phyloP scores from a whole-genome alignment of 1,140 invertebrate genomes.

The Drosophila gunungcola region DNA sequence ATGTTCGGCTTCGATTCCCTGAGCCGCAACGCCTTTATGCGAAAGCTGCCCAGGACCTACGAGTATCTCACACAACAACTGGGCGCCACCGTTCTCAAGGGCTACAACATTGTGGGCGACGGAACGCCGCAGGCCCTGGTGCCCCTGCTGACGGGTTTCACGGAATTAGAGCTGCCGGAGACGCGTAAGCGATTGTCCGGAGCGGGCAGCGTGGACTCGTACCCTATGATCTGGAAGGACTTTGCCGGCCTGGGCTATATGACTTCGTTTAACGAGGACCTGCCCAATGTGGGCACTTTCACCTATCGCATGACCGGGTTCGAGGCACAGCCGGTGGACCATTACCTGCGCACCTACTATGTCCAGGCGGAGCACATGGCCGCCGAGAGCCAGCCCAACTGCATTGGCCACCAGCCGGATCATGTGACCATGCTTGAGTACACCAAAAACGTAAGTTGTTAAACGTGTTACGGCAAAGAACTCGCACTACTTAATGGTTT shows the following conservation, averaged over 20 bases:
- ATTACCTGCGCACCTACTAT: conserved; percentile 95
- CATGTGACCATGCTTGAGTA: conserved; percentile 89
- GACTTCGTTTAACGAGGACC: conserved; percentile 94
- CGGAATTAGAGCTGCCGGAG: conserved; percentile 94
- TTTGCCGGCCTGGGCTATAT: conserved; percentile 90
- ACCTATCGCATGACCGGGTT: conserved; percentile 97
- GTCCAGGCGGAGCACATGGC: conserved; percentile 85
- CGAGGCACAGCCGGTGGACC: conserved; percentile 92
- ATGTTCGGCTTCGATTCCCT: conserved; percentile 97
- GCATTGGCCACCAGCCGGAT: conserved; percentile 91
- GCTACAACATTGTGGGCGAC: conserved; percentile 97
- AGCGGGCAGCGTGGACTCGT: conserved; percentile 89
- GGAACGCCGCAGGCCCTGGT: conserved; percentile 97
- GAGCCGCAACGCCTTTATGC: conserved; percentile 93
- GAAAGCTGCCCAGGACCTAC: conserved; percentile 93
- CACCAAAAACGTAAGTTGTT: conserved; percentile 87
- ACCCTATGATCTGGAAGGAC: conserved; percentile 94
- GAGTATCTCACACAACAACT: conserved; percentile 90
- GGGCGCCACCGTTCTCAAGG: conserved; percentile 90
- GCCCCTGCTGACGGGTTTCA: conserved; percentile 95
- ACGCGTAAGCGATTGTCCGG: conserved; percentile 90
- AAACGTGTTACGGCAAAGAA: not conserved
- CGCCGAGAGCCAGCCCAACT: conserved; percentile 87
- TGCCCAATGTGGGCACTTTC: conserved; percentile 93
- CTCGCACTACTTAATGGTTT: conserved; percentile 22